Percentiles rank a stretch among this genome's conserved stretches.
Conservation (phyloP, 2,113 vertebrate genomes). For the Datnioides undecimradiatus region DNA sequence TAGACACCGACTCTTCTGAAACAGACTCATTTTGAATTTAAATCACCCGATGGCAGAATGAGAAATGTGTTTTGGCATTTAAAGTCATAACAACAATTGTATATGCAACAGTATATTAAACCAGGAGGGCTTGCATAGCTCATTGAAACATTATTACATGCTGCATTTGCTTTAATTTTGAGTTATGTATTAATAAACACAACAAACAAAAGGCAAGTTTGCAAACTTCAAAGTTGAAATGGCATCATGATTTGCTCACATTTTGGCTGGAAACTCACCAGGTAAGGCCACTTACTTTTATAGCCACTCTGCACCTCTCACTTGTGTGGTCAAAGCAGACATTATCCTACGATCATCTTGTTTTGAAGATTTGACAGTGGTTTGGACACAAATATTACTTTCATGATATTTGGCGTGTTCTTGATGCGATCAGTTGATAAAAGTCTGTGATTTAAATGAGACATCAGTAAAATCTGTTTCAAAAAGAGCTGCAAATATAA, state of each 20-base stretch:
- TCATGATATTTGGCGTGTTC: neutral
- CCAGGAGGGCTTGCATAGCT: neutral
- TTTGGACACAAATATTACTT: neutral
- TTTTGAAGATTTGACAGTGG: neutral
- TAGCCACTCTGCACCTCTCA: neutral
- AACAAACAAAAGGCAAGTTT: slow-evolving; percentile 1
- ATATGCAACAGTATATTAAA: slow-evolving; percentile 32
- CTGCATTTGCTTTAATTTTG: slow-evolving; percentile 19
- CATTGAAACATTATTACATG: slow-evolving; percentile 13
- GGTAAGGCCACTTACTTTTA: neutral
- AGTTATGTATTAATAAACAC: slow-evolving; percentile 14
- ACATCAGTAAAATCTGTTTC: neutral
- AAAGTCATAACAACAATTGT: slow-evolving; percentile 47
- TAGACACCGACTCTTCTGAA: slow-evolving; percentile 56
- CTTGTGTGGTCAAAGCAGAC: neutral
- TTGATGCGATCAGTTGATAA: neutral
- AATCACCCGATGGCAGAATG: slow-evolving; percentile 52
- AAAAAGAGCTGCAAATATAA: neutral
- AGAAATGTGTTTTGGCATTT: slow-evolving; percentile 55
- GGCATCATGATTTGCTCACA: neutral
- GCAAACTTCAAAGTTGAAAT: neutral
- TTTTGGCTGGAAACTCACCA: neutral
- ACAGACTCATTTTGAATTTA: slow-evolving; percentile 54
- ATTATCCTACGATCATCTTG: neutral
- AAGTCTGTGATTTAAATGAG: neutral